Evolutionary conservation across 2,113 vertebrate genomes (phyloP).

Genomic region (Sinocyclocheilus anophthalmus): DNA sequence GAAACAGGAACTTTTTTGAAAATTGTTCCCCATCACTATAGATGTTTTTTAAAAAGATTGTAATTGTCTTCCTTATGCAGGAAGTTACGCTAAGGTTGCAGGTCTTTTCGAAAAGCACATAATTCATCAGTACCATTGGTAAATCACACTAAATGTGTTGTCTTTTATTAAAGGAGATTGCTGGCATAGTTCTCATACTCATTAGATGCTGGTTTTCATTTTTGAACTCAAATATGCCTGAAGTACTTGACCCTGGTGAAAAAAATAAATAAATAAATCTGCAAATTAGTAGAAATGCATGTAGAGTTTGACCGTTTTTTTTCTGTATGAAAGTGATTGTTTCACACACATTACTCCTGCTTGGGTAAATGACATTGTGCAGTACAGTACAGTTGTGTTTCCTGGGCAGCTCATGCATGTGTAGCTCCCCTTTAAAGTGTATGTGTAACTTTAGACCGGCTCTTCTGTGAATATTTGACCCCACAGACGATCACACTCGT

Average conservation of each 20-base stretch:
- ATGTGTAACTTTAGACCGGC: slow-evolving; percentile 80
- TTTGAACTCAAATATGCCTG: neutral
- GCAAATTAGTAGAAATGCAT: neutral
- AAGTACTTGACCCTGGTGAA: neutral
- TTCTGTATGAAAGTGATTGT: neutral
- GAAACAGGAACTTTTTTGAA: slow-evolving; percentile 3
- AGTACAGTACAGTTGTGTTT: neutral
- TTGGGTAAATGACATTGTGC: neutral
- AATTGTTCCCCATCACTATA: neutral
- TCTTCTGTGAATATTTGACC: slow-evolving; percentile 76
- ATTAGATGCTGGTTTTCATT: neutral
- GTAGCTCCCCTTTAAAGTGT: slow-evolving; percentile 63
- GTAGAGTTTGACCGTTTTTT: neutral
- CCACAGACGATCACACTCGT: slow-evolving; percentile 94
- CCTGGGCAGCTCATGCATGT: slow-evolving; percentile 15
- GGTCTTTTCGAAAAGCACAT: neutral
- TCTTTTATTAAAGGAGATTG: neutral
- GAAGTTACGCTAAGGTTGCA: neutral
- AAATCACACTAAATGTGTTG: neutral
- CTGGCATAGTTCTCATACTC: neutral
- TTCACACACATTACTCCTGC: neutral
- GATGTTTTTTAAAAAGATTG: neutral
- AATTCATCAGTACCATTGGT: neutral
- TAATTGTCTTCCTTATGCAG: neutral
- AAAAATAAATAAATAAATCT: neutral